These are phyloP conservation scores for Echinometra lucunter DNA, from an alignment of 53 echinoderm and acorn worm genomes.

Conservation along the genomic window DNA sequence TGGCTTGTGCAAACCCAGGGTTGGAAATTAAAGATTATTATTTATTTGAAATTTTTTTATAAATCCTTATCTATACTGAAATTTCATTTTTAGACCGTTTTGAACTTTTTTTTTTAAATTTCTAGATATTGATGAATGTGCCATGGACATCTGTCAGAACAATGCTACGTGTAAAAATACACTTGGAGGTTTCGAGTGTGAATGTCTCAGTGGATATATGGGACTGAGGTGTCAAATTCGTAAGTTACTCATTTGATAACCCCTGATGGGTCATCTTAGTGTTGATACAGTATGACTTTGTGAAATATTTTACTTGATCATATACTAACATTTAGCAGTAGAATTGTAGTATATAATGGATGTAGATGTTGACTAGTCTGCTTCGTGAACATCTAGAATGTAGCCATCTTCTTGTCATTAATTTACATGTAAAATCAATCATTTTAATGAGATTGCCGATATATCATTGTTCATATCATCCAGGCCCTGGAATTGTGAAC, in stretches of 20 bases:
- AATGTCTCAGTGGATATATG: slow-evolving; percentile 70
- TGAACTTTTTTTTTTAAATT: background rate
- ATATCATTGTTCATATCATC: too few species aligned
- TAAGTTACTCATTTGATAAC: slow-evolving; percentile 32
- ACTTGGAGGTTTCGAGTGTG: slow-evolving; percentile 59
- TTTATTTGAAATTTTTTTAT: background rate
- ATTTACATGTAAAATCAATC: too few species aligned
- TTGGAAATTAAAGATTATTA: background rate
- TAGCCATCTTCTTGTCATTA: background rate
- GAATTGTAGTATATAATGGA: background rate
- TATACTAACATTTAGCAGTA: background rate
- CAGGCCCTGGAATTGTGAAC: too few species aligned
- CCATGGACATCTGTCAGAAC: slow-evolving; percentile 67
- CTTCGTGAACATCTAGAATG: background rate
- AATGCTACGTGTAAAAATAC: slow-evolving; percentile 67
- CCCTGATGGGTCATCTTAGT: background rate
- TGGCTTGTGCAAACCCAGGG: too few species aligned
- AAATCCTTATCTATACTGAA: background rate
- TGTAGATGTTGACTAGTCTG: background rate
- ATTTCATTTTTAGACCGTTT: background rate
- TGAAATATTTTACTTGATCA: background rate
- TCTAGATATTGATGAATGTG: slow-evolving; percentile 62
- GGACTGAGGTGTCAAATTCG: slow-evolving; percentile 65
- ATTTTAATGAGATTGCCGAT: too few species aligned
- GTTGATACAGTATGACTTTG: background rate